A percentile compares a stretch with the other conserved stretches of the same genome.
Evolutionary conservation across 1,140 invertebrate species (phyloP).

Genomic region (Antheraea pernyi): DNA sequence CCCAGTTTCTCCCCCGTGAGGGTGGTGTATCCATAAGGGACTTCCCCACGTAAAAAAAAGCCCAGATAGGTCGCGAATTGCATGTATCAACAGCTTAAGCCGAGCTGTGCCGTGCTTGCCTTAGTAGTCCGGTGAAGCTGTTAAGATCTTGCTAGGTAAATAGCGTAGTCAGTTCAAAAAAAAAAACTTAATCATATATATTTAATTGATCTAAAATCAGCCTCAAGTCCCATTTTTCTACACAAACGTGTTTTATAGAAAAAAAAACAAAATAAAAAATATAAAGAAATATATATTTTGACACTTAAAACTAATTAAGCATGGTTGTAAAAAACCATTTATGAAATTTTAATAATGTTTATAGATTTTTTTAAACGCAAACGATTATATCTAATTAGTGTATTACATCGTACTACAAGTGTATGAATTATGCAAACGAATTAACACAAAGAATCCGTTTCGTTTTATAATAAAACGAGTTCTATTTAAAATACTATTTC

Average conservation of each 20-base stretch:
- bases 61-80: too few relatives aligned
- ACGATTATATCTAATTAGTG: not conserved
- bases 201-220: too few relatives aligned
- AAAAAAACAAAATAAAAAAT: not conserved
- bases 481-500: conserved; percentile 5
- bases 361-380: not conserved
- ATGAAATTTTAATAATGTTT: not conserved
- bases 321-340: not conserved
- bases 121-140: too few relatives aligned
- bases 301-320: not conserved
- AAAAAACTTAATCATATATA: too few relatives aligned
- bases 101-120: too few relatives aligned
- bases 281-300: not conserved
- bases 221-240: too few relatives aligned
- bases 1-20: too few relatives aligned
- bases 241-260: not conserved
- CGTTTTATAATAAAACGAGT: not conserved
- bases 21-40: too few relatives aligned
- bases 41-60: too few relatives aligned
- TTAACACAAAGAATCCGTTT: not conserved
- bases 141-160: too few relatives aligned
- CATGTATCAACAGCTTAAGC: too few relatives aligned
- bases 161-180: too few relatives aligned
- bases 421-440: not conserved
- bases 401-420: not conserved